These are phyloP conservation scores for Neogobius melanostomus DNA, from an alignment of 2,113 vertebrate genomes.

Conservation along the genomic window DNA sequence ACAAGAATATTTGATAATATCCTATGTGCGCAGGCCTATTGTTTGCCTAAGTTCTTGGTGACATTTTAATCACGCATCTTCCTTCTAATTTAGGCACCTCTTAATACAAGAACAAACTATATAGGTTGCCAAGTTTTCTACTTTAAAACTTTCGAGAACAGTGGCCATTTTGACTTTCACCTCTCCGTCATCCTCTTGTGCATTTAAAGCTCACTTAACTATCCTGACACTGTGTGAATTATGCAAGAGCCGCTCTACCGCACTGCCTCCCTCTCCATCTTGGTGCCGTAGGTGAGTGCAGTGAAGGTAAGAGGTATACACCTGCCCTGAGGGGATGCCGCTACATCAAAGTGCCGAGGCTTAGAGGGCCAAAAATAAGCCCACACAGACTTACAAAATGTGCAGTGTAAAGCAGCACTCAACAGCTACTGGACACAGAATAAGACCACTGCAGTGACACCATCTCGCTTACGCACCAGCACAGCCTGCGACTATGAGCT, in stretches of 20 bases:
- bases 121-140: slow-evolving; percentile 5
- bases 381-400: slow-evolving; percentile 55
- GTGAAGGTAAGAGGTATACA: slow-evolving; percentile 50
- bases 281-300: slow-evolving; percentile 60
- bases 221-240: slow-evolving; percentile 68
- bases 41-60: too few relatives aligned
- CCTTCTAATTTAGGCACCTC: background rate
- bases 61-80: too few relatives aligned
- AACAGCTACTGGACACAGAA: slow-evolving; percentile 39
- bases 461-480: slow-evolving; percentile 48
- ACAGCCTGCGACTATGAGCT: slow-evolving; percentile 17
- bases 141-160: slow-evolving; percentile 47
- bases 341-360: slow-evolving; percentile 37
- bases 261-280: slow-evolving; percentile 58
- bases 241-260: slow-evolving; percentile 62
- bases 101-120: background rate
- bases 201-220: slow-evolving; percentile 54
- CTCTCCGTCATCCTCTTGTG: slow-evolving; percentile 32
- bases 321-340: slow-evolving; percentile 58
- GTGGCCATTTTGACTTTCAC: slow-evolving; percentile 26
- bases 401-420: slow-evolving; percentile 47
- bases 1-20: too few relatives aligned
- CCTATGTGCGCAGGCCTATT: too few relatives aligned
- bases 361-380: slow-evolving; percentile 53
- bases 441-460: slow-evolving; percentile 51